Base-by-base conservation (phyloP, 2,113 vertebrate genomes). In the Toxostoma redivivum region DNA sequence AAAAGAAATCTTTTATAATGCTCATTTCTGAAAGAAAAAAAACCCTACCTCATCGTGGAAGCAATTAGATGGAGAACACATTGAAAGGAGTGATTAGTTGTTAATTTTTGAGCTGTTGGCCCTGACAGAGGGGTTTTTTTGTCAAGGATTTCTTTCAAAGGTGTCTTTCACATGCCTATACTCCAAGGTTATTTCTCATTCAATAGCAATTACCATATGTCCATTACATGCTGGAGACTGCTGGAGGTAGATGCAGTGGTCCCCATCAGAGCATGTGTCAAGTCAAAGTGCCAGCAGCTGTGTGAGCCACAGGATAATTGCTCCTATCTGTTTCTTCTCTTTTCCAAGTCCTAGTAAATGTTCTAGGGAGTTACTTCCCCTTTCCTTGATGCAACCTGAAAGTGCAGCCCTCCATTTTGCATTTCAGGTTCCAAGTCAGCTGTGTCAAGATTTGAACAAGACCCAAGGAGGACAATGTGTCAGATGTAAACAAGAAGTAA, bases 381-480 rank as follows among this genome's bases (percentile, higher is more conserved):
- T 6, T 87, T 91, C 94, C 60, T 84, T 47, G 92, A 90, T 81
- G 47, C 40, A 70, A 88, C 90, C 85, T 96, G 91, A 87, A 97
- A 96, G 88, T 84, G 81, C 67, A 95, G 73, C 45, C 83, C 83
- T 94, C 80, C 15, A 37, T 90, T 96, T 97, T 94, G 77, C 84
- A 91, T 96, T 97, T 95, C 95, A 96, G 86, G 90, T 94, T 97
- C 93, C 71, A 96, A 97, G 96, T 96, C 94, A 96, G 96, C 97
- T 10, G 19, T 95, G 96, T 96, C 91, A 94, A 86, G 90, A 97
- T 96, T 90, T 97, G 94, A 97, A 94, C 76, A 87, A 76, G 94
- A 94, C 66, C 95, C 85, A 90, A 33, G 66, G 91, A 97, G 95
- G 94, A 95, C 97, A 97, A 97, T 95, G 91, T 95, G 92, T 97